phyloP scores from a whole-genome alignment of 2,797 vertebrate genomes.

The Malurus splendens region DNA sequence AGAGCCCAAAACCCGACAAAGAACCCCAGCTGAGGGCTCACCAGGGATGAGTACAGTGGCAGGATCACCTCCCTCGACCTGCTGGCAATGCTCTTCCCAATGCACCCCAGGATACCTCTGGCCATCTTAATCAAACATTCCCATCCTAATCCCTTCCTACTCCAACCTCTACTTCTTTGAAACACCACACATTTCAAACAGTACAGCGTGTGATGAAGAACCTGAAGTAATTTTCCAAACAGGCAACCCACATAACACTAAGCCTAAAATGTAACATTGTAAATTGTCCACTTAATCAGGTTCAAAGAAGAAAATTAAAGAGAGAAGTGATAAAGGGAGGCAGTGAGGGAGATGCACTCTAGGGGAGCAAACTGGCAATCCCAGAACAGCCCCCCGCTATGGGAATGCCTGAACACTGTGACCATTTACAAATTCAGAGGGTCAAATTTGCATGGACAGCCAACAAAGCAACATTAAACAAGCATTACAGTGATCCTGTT shows the following conservation, averaged over 20 bases:
- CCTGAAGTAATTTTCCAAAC: background rate
- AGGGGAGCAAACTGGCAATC: background rate
- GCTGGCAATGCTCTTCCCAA: background rate
- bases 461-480: background rate
- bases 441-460: background rate
- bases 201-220: accelerated
- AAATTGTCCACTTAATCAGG: background rate
- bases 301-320: background rate
- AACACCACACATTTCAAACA: background rate
- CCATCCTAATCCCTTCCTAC: background rate
- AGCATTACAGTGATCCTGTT: background rate
- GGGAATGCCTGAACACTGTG: accelerated
- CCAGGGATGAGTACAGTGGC: background rate
- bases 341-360: background rate
- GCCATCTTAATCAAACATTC: accelerated
- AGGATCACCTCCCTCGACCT: background rate
- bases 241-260: background rate
- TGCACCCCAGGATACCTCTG: background rate
- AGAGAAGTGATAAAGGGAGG: accelerated
- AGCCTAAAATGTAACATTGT: background rate
- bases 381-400: background rate
- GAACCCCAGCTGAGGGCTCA: background rate
- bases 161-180: background rate
- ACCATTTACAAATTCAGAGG: background rate
- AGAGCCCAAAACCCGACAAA: background rate